phyloP scores from a whole-genome alignment of 2,113 vertebrate species.

The Crypturellus undulatus region DNA sequence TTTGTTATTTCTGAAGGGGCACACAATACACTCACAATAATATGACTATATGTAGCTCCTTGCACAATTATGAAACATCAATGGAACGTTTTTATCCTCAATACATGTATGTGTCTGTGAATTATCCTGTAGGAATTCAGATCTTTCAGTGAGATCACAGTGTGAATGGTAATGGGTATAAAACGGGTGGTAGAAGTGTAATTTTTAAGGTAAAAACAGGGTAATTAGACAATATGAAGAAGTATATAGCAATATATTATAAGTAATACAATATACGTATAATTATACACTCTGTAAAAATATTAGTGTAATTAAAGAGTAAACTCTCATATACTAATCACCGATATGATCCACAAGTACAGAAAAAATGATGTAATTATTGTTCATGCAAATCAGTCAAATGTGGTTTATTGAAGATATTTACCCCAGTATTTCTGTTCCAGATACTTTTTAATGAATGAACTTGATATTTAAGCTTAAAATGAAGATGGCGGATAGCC shows the following conservation, averaged over 20 bases:
- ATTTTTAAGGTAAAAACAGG: neutral
- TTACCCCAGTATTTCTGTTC: neutral
- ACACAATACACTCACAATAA: slow-evolving; percentile 31
- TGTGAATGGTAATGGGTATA: neutral
- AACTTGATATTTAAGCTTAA: neutral
- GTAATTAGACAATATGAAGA: neutral
- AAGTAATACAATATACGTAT: neutral
- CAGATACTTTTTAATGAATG: neutral
- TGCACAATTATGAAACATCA: slow-evolving; percentile 22
- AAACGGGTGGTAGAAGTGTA: neutral
- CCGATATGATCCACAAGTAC: neutral
- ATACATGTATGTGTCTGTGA: neutral
- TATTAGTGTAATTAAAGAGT: neutral
- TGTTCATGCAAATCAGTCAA: neutral
- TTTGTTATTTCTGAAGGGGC: slow-evolving; percentile 55
- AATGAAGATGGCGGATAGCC: neutral
- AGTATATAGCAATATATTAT: neutral
- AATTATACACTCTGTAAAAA: neutral
- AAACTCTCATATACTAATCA: neutral
- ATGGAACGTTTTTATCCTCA: neutral
- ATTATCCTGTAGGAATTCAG: neutral
- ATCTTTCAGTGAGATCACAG: neutral
- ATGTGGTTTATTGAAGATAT: neutral
- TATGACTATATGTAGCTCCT: slow-evolving; percentile 29
- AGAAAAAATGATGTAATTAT: neutral